Base-by-base conservation (phyloP, 2,113 vertebrate species). In the Hydrochoerus hydrochaeris region DNA sequence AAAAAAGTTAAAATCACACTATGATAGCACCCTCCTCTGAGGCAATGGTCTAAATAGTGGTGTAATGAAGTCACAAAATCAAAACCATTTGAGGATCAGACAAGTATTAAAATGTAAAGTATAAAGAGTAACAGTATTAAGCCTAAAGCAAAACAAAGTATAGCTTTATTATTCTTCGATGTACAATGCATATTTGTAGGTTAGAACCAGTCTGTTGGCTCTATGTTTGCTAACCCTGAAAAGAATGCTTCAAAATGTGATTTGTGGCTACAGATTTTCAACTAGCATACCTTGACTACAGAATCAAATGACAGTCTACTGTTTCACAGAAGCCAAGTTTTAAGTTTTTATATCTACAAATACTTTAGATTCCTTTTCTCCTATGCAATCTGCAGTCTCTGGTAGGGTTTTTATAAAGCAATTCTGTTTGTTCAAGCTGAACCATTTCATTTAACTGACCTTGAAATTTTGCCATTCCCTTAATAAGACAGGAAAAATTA, bases 401-500 rank as follows among this genome's bases (percentile, higher is more conserved):
- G 19, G 26, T 46, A 81, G 28, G 7, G 12, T 49, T 69, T 93
- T 83, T 89, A 82, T 85, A 57, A 75, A 90, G 46, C 75, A 95
- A 94, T 5, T 87, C 58, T 93, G 58, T 85, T 69, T 77, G 58
- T 73, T 95, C 60, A 90, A 90, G 30, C 44, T 52, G 57, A 95
- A 83, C 11, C 28, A 87, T 17, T 90, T 96, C 62, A 92, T 90
- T 90, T 89, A 94, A 82, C 26, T 58, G 54, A 95, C 32, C 52
- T 80, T 88, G 58, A 88, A 93, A 96, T 95, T 41, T 24, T 67
- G 58, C 54, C 28, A 30, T 52, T 93, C 12, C 49, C 46, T 95
- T 93, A 92, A 85, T 35, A 88, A 88, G 63, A 96, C 2, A 87
- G 30, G 20, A 95, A 85, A 94, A 75, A 81, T 82, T 44, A 26